These are phyloP conservation scores for Rhodophaea formosa DNA, from an alignment of 2,888 invertebrate species.

Conservation along the genomic window DNA sequence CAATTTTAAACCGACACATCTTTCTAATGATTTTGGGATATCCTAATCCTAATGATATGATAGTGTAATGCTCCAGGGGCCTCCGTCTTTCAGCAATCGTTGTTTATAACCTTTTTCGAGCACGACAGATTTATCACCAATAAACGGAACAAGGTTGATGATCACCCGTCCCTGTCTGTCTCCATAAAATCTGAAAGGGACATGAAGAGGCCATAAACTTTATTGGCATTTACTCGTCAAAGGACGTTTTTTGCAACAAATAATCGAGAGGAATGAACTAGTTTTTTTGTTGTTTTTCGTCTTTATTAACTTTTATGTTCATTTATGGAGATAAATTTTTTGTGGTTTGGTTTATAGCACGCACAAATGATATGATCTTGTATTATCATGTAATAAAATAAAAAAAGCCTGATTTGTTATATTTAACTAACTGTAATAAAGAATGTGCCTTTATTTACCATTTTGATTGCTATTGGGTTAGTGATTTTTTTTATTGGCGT, in stretches of 20 bases:
- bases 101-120: constrained; percentile 16
- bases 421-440: too few relatives aligned
- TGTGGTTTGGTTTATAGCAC: constrained; percentile 16
- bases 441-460: too few relatives aligned
- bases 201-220: constrained; percentile 40
- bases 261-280: constrained; percentile 22
- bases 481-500: too few relatives aligned
- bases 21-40: too few relatives aligned
- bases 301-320: constrained; percentile 38
- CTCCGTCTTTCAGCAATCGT: too few relatives aligned
- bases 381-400: not conserved
- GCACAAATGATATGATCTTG: not conserved
- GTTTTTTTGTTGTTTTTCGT: constrained; percentile 28
- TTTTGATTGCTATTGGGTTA: too few relatives aligned
- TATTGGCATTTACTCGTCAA: constrained; percentile 35
- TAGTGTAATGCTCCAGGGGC: too few relatives aligned
- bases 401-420: too few relatives aligned
- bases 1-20: too few relatives aligned
- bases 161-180: constrained; percentile 33
- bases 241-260: constrained; percentile 15
- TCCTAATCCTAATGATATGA: too few relatives aligned
- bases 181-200: constrained; percentile 46
- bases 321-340: constrained; percentile 40
- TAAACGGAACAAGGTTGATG: constrained; percentile 32
- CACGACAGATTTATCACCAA: constrained; percentile 29